phyloP scores from a whole-genome alignment of 2,888 invertebrate genomes.

The Branchinecta sandiegonensis region DNA sequence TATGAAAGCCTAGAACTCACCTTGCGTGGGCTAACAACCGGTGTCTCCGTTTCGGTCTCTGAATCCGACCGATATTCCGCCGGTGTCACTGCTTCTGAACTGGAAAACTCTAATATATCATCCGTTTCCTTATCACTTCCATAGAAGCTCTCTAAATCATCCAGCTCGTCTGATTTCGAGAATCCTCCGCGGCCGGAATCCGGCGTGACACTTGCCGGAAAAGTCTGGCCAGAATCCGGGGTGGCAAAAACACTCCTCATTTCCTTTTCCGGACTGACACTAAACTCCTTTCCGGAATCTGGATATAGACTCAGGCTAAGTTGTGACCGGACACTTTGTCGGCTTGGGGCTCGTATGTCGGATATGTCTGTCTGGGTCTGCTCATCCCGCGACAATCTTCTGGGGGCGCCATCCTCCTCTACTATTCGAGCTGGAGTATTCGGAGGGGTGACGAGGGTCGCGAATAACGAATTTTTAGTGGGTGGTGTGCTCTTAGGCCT shows the following conservation, averaged over 20 bases:
- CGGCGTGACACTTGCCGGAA: background rate
- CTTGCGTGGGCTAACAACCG: background rate
- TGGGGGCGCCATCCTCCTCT: background rate
- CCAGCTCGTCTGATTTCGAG: slow-evolving; percentile 25
- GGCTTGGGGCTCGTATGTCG: slow-evolving; percentile 11
- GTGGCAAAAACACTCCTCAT: background rate
- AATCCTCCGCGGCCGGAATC: slow-evolving; percentile 15
- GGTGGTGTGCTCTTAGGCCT: background rate
- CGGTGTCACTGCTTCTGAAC: slow-evolving; percentile 34
- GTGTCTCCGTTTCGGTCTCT: slow-evolving; percentile 13
- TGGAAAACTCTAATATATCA: slow-evolving; percentile 45
- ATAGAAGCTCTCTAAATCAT: slow-evolving; percentile 45
- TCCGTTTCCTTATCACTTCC: slow-evolving; percentile 47
- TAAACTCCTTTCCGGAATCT: background rate
- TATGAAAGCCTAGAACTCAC: background rate
- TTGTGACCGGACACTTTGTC: slow-evolving; percentile 13
- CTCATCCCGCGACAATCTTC: slow-evolving; percentile 22
- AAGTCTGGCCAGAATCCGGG: background rate
- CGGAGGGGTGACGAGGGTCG: no score
- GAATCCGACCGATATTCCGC: slow-evolving; percentile 16
- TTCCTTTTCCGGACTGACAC: background rate
- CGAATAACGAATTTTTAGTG: background rate
- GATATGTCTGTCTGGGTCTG: slow-evolving; percentile 23
- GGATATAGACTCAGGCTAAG: background rate
- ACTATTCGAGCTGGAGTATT: no score